Base-by-base conservation (phyloP, 2,888 invertebrate species). In the Scrobipalpa atriplicella region DNA sequence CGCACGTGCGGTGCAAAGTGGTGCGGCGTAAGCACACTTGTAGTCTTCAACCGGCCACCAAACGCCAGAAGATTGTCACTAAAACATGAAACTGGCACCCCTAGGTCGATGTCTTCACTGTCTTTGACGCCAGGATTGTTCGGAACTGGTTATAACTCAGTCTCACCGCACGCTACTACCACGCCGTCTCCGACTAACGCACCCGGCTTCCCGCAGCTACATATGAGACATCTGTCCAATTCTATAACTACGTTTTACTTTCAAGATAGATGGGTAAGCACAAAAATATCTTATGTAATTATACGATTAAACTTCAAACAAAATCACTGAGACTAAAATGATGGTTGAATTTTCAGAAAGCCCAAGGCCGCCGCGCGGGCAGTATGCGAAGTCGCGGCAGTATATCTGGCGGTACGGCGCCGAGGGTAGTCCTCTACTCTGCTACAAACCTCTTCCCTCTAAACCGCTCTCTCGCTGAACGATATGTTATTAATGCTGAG, bases 1-100 rank as follows among this genome's bases (percentile, higher is more conserved):
- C 94, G 98, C 65, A 99, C 98, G 0, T 98, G 98, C 10, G 98
- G 98, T 0, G 98, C 98, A 0, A 96, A 96, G 77, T 99, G 99
- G 93, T 98, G 97, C 86, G 96, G 96, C 36, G 96, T 96, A 21
- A 97, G 97, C 77, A 94, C 95, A 66, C 87, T 99, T 67, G 98
- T 98, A 0, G 97, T 97, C 72, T 99, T 99, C 87, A 96, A 96
- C 63, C 94, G 97, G 64, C 95, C 96, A 0, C 93, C 95, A 66
- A 94, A 95, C 74, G 93, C 95, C 0, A 94, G 96, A 74, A 92
- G 96, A 66, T 81, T 96, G 19, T 95, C 96, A 0, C 86, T 95
- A 64, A 92, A 92, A 73, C 94, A 95, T 19, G 96, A 96, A 80
- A 94, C 95, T 10, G 94, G 95, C 0, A 98, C 98, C 0, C 98